phyloP scores from a whole-genome alignment of 2,113 vertebrate species.

The Camarhynchus parvulus region DNA sequence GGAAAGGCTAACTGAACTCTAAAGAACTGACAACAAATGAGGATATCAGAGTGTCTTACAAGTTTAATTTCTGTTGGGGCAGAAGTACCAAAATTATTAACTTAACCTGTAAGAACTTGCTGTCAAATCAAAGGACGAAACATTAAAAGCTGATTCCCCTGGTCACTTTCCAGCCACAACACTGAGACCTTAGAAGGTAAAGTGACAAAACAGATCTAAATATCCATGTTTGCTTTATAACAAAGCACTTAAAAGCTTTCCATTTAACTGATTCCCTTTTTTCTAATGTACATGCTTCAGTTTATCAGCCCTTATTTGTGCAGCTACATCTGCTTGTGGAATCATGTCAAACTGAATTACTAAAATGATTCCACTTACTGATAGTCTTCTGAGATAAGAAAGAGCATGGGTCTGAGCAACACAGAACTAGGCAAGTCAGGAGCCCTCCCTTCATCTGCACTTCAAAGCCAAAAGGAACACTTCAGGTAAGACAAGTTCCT shows the following conservation, averaged over 20 bases:
- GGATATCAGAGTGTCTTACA: neutral
- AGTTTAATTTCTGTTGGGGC: neutral
- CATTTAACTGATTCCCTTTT: neutral
- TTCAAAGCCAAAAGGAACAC: constrained; percentile 34
- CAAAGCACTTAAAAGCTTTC: neutral
- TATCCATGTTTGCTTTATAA: neutral
- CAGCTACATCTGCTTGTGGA: neutral
- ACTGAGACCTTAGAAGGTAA: neutral
- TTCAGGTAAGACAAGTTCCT: constrained; percentile 37
- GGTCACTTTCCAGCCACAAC: neutral
- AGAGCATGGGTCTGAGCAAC: neutral
- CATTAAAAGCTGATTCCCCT: neutral
- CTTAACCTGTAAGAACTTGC: neutral
- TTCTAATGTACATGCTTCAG: neutral
- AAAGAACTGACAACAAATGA: neutral
- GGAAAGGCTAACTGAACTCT: neutral
- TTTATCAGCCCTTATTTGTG: neutral
- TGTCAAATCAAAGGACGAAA: neutral
- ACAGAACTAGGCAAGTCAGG: neutral
- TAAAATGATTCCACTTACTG: neutral
- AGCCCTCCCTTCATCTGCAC: neutral
- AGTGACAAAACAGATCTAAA: neutral
- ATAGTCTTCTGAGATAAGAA: neutral
- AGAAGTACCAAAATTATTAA: neutral
- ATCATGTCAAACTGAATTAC: neutral